Evolutionary conservation across 1,140 invertebrate genomes (phyloP), one percentile per base, ranked within the genome.

Genomic region (Lithobius niger): DNA sequence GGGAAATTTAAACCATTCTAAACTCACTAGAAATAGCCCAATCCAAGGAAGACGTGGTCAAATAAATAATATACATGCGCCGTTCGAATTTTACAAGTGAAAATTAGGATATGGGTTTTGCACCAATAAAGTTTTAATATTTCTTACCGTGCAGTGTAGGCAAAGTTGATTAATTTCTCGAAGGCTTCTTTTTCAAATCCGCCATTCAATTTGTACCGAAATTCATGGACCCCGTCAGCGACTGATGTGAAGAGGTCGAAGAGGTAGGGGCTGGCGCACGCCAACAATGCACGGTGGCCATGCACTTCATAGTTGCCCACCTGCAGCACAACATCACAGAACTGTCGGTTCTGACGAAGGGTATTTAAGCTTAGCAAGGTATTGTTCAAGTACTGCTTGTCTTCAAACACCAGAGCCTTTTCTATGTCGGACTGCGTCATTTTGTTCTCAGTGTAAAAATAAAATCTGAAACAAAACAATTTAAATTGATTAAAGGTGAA

Each of bases 311-410:
- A 75, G 66, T 75, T 82, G 42, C 77, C 81, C 61, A 83, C 77
- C 66, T 84, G 79, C 60, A 88, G 74, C 61, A 82, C 77, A 53
- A 84, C 82, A 71, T 88, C 85, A 71, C 82, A 88, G 69, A 87
- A 84, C 62, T 84, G 80, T 52, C 76, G 76, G 64, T 82, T 83
- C 68, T 83, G 82, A 50, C 82, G 72, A 75, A 88, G 79, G 71
- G 77, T 82, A 69, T 85, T 82, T 36, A 86, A 73, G 16, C 77
- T 75, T 45, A 75, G 69, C 56, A 85, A 74, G 60, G 79, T 79
- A 56, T 72, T 69, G 6, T 71, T 66, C 31, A 77, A 73, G 56
- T 78, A 73, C 26, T 69, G 65, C 28, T 76, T 74, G 61, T 78
- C 80, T 25, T 69, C 65, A 64, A 76, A 79, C 1, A 69, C 28